A percentile compares a stretch with the other conserved stretches of the same genome.
Evolutionary conservation across 2,888 invertebrate genomes (phyloP).

Genomic region (Epiblema foenella): DNA sequence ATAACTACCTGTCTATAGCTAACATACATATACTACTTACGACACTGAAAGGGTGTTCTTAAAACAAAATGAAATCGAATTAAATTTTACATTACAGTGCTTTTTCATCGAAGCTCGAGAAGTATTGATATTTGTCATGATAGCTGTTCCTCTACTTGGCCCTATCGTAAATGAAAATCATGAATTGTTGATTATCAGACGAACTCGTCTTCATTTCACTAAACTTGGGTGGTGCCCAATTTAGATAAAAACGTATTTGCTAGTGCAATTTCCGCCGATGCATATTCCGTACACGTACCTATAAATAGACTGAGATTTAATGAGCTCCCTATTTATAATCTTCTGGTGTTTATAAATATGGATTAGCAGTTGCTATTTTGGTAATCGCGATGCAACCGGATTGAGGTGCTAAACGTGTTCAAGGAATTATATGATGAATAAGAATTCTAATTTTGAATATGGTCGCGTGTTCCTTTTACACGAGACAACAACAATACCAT

Average conservation of each 20-base stretch:
- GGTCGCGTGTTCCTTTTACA: not conserved
- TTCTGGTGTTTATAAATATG: slow-evolving; percentile 16
- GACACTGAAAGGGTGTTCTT: too few species aligned
- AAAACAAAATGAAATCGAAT: not conserved
- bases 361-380: slow-evolving; percentile 27
- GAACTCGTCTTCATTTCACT: too few species aligned
- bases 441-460: not conserved
- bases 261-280: slow-evolving; percentile 13
- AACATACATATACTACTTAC: too few species aligned
- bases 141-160: not conserved
- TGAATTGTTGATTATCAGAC: too few species aligned
- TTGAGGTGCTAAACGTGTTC: slow-evolving; percentile 10
- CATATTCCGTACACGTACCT: not conserved
- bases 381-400: slow-evolving; percentile 7
- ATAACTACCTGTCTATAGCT: too few species aligned
- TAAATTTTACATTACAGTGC: not conserved
- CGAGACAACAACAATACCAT: not conserved
- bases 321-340: slow-evolving; percentile 20
- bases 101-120: not conserved
- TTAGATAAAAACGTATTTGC: slow-evolving; percentile 4
- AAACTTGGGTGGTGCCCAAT: slow-evolving; percentile 1
- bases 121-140: not conserved
- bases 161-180: not conserved
- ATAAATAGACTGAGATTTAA: slow-evolving; percentile 29
- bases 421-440: not conserved